Evolutionary conservation across 2,888 invertebrate species (phyloP).

Genomic region (Agrotis segetum): DNA sequence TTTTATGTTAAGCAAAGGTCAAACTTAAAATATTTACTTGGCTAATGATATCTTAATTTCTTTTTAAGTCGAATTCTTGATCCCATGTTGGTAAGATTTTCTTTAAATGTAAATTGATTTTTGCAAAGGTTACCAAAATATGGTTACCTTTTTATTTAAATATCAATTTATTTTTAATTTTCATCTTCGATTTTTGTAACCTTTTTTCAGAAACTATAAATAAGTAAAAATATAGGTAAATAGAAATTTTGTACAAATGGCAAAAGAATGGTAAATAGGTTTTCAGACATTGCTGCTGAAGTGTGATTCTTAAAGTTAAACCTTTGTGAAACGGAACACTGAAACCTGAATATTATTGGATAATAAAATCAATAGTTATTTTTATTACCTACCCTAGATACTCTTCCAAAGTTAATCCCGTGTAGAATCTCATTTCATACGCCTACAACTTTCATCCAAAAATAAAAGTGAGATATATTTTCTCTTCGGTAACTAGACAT

Average conservation of each 20-base stretch:
- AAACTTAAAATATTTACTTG: not conserved
- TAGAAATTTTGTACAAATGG: too few species aligned
- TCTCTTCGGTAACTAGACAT: not conserved
- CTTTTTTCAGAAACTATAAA: too few species aligned
- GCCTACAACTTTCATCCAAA: conserved; percentile 1
- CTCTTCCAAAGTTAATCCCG: conserved; percentile 6
- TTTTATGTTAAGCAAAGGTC: not conserved
- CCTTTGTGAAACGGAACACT: not conserved
- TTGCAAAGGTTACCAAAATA: too few species aligned
- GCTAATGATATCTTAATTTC: not conserved
- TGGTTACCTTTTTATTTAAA: too few species aligned
- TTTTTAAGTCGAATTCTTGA: not conserved
- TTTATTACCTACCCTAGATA: conserved; percentile 1
- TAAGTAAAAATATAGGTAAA: too few species aligned
- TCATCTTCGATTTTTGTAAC: too few species aligned
- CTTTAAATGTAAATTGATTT: too few species aligned
- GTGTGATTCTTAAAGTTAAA: too few species aligned
- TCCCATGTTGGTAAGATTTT: not conserved
- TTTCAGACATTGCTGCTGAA: too few species aligned
- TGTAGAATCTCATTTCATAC: conserved; percentile 17
- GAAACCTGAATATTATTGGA: not conserved
- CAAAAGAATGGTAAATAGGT: too few species aligned
- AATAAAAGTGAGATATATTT: not conserved
- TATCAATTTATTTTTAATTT: too few species aligned
- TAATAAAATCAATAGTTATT: conserved; percentile 1